A percentile compares a stretch with the other conserved stretches of the same genome.
phyloP scores from a whole-genome alignment of 37 sponge, comb jelly and placozoan genomes.

The Geodia barretti region DNA sequence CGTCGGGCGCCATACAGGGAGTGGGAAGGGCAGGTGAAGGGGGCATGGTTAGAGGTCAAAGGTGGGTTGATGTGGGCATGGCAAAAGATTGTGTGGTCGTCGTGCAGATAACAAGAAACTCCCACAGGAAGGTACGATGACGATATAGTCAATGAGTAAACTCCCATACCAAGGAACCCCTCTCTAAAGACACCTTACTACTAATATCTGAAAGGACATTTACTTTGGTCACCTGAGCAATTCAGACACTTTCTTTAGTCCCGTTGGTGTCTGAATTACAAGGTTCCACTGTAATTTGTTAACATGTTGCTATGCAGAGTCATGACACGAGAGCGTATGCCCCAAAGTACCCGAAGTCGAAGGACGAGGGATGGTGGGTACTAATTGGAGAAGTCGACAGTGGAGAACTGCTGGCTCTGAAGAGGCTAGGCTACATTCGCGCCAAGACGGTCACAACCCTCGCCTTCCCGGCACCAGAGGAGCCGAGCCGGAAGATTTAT shows the following conservation, averaged over 20 bases:
- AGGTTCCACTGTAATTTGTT: no score
- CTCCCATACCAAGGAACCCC: no score
- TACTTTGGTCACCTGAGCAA: no score
- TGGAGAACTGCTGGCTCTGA: conserved; percentile 88
- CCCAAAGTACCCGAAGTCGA: conserved; percentile 87
- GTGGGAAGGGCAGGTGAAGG: not conserved
- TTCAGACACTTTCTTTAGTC: no score
- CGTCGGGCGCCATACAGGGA: not conserved
- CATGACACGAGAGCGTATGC: conserved; percentile 45
- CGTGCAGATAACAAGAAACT: conserved; percentile 41
- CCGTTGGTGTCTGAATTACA: no score
- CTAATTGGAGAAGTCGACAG: conserved; percentile 82
- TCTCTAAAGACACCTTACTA: no score
- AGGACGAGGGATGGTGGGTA: conserved; percentile 98
- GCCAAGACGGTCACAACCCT: conserved; percentile 61
- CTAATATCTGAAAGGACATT: no score
- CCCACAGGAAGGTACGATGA: conserved; percentile 8
- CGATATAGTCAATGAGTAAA: no score
- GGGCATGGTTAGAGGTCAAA: conserved; percentile 1
- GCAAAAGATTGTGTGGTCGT: conserved; percentile 54
- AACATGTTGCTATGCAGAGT: no score
- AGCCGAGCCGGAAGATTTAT: conserved; percentile 70
- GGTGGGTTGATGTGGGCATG: conserved; percentile 30
- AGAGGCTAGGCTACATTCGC: conserved; percentile 72
- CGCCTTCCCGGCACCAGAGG: conserved; percentile 70